A percentile compares a stretch with the other conserved stretches of the same genome.
phyloP scores from a whole-genome alignment of 2,888 invertebrate species.

The Platerodrilus igneus region DNA sequence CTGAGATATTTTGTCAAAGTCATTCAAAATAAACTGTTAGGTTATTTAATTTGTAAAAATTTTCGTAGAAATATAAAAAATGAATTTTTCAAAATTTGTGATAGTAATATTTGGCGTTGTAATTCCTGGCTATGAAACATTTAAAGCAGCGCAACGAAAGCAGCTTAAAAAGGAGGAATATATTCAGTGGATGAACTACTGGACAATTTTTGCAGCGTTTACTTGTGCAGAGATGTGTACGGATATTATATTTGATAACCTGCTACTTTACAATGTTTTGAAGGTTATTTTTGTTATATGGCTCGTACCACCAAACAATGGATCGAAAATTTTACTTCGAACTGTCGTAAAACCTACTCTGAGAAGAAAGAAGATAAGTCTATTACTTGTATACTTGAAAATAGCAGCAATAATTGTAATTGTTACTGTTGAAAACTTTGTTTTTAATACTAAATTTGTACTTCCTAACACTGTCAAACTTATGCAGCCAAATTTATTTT shows the following conservation, averaged over 20 bases:
- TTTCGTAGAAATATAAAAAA: no score
- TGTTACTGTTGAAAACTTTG: no score
- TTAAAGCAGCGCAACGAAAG: background rate
- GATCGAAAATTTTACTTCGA: constrained; percentile 1
- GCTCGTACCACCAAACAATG: constrained; percentile 6
- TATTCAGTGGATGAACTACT: constrained; percentile 9
- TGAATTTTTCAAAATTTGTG: constrained; percentile 2
- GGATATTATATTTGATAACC: constrained; percentile 1
- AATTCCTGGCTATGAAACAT: constrained; percentile 6
- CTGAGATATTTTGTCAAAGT: no score
- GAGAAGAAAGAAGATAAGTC: background rate
- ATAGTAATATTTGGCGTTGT: constrained; percentile 4
- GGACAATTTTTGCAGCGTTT: constrained; percentile 4
- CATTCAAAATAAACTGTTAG: no score
- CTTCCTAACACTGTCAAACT: no score
- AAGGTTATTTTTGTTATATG: constrained; percentile 8
- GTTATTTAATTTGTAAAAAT: no score
- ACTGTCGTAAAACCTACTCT: constrained; percentile 1
- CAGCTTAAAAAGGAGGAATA: background rate
- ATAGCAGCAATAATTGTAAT: no score
- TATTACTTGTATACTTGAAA: no score
- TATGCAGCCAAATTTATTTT: no score
- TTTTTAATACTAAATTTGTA: no score
- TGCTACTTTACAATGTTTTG: background rate
- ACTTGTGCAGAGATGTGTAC: background rate